These are phyloP conservation scores for Plebejus melissa DNA, from an alignment of 2,888 invertebrate genomes.

Conservation along the genomic window DNA sequence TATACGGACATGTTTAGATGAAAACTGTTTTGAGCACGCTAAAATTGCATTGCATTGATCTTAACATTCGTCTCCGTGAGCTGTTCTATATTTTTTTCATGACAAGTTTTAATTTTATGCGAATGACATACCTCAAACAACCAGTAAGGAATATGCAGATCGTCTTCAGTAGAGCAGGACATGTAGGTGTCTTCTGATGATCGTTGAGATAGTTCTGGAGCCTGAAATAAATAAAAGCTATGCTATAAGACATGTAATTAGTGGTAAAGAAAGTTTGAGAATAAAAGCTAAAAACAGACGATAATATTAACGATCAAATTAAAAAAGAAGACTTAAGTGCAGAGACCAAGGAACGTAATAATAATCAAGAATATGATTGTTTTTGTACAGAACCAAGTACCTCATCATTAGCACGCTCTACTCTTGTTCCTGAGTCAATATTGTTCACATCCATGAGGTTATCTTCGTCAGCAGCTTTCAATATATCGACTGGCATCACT, in stretches of 20 bases:
- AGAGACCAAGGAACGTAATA: background rate
- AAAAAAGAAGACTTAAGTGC: background rate
- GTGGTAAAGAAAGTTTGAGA: too few relatives aligned
- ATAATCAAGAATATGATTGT: background rate
- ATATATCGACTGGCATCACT: background rate
- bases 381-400: background rate
- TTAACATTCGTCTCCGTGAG: too few relatives aligned
- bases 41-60: too few relatives aligned
- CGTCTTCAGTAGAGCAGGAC: conserved; percentile 60
- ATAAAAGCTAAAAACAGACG: too few relatives aligned
- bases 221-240: conserved; percentile 43
- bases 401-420: background rate
- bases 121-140: conserved; percentile 47
- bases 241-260: too few relatives aligned
- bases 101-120: too few relatives aligned
- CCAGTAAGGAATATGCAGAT: conserved; percentile 63
- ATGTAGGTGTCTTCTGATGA: conserved; percentile 57
- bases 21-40: too few relatives aligned
- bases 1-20: too few relatives aligned
- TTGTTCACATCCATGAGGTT: background rate
- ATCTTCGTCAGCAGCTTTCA: background rate
- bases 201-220: conserved; percentile 64
- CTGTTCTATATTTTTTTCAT: too few relatives aligned
- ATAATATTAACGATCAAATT: too few relatives aligned
- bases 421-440: background rate